Evolutionary conservation across 2,113 vertebrate species (phyloP), one percentile per base, ranked within the genome.

Genomic region (Mobula hypostoma): DNA sequence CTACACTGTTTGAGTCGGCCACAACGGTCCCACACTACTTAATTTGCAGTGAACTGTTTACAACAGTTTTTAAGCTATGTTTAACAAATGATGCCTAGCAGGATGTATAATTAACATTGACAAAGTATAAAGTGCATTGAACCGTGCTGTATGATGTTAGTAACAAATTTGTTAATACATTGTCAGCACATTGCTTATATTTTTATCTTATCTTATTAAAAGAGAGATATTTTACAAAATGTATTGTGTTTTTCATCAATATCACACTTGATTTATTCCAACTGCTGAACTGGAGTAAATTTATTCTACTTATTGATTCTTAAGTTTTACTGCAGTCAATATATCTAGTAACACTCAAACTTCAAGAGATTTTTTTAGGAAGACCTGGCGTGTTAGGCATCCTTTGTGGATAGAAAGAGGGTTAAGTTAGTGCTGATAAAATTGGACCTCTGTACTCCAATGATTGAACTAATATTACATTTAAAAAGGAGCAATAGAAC

Each of bases 21-120:
- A 85, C 24, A 61, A 24, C 11, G 12, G 27, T 56, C 56, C 27
- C 56, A 61, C 61, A 61, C 83, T 87, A 27, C 29, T 87, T 61
- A 87, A 87, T 87, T 87, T 87, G 56, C 83, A 61, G 83, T 61
- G 24, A 58, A 61, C 21, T 27, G 58, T 63, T 11, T 61, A n/a
- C 24, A 29, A 12, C 29, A 29, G 56, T 83, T 61, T 27, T 61
- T 29, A 27, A 87, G 83, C 83, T 63, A 29, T 87, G 56, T 6
- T 87, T 87, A 61, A 56, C 56, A 29, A 87, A 87, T 87, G 48
- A 87, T 87, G 83, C 24, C 83, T 87, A 11, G 83, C 24, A 61
- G 83, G 56, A 87, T 87, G 56, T 87, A 87, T 61, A 87, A 87
- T 87, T 29, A 29, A 87, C 61, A 24, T 87, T 87, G 48, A 87